A percentile compares a stretch with the other conserved stretches of the same genome.
phyloP scores from a whole-genome alignment of 2,797 vertebrate genomes.

The Choloepus didactylus region DNA sequence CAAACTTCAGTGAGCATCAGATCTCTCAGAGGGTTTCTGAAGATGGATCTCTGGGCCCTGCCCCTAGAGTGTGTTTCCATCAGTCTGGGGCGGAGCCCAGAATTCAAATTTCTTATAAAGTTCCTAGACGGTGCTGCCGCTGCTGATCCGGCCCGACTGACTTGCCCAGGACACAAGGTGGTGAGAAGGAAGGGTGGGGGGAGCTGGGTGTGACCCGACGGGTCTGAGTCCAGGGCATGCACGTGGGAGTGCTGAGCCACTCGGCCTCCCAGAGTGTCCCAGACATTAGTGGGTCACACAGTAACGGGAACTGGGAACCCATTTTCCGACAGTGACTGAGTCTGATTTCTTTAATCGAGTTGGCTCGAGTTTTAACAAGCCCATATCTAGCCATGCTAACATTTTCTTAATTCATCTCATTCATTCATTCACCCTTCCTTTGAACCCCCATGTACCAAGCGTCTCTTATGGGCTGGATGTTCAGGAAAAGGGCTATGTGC shows the following conservation, averaged over 20 bases:
- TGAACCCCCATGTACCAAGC: neutral
- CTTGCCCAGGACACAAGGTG: neutral
- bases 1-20: neutral
- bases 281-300: neutral
- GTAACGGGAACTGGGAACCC: neutral
- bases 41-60: neutral
- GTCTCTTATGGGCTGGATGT: neutral
- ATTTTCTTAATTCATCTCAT: neutral
- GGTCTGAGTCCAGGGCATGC: neutral
- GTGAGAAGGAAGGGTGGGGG: neutral
- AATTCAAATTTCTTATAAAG: neutral
- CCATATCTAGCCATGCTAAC: neutral
- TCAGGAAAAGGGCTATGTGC: neutral
- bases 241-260: neutral
- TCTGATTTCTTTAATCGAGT: neutral
- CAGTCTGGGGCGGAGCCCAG: neutral
- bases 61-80: neutral
- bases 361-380: neutral
- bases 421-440: conserved; percentile 4
- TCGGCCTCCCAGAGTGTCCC: neutral
- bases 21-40: neutral
- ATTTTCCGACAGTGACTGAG: neutral
- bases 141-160: neutral
- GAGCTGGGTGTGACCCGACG: neutral
- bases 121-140: neutral